Evolutionary conservation across 2,797 vertebrate species (phyloP).

Genomic region (Brachymystax lenok): DNA sequence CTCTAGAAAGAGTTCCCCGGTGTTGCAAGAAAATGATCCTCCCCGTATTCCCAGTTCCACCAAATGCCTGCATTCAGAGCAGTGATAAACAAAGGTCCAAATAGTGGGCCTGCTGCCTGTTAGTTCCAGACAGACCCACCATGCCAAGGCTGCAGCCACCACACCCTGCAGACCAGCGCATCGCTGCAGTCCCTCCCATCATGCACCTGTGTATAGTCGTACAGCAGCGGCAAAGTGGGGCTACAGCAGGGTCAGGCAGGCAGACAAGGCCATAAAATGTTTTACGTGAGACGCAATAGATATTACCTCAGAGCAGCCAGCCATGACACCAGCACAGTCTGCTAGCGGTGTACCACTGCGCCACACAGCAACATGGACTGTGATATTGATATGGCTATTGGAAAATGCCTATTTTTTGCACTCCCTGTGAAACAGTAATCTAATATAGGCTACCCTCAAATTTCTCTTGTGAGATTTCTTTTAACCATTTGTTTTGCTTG

Average conservation of each 20-base stretch:
- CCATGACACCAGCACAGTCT: neutral
- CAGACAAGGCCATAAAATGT: slow-evolving; percentile 5
- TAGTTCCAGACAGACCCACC: neutral
- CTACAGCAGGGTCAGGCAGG: neutral
- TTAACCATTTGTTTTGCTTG: neutral
- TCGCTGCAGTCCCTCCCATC: slow-evolving; percentile 8
- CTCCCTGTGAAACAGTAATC: neutral
- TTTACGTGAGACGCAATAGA: slow-evolving; percentile 5
- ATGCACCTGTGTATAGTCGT: neutral
- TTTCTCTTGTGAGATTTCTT: neutral
- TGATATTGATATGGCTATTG: neutral
- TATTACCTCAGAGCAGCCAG: slow-evolving; percentile 3
- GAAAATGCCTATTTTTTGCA: neutral
- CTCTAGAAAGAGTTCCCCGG: neutral
- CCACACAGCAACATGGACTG: neutral
- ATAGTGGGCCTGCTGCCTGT: neutral
- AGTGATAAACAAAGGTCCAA: neutral
- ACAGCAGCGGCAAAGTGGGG: neutral
- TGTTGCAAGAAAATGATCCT: neutral
- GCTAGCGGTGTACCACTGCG: neutral
- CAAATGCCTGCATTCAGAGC: neutral
- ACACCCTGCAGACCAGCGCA: neutral
- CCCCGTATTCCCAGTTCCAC: neutral
- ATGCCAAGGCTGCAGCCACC: neutral
- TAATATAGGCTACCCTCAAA: neutral